Base-by-base conservation (phyloP, 2,113 vertebrate species). In the Addax nasomaculatus region DNA sequence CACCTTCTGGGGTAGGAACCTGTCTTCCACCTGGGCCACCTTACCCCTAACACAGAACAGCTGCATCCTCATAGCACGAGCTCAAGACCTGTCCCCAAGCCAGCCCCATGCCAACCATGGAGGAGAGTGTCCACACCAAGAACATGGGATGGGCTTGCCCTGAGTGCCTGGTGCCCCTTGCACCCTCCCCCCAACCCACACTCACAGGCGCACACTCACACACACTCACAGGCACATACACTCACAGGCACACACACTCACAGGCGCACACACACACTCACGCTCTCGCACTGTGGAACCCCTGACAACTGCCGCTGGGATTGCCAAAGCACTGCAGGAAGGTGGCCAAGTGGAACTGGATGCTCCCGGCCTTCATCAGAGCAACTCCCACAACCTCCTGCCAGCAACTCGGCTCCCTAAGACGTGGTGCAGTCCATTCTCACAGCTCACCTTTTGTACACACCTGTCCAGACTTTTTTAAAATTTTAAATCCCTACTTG, bases 371-470 rank as follows among this genome's bases (percentile, higher is more conserved):
- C 89, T 33, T 19, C 58, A 51, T 60, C 43, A 80, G 27, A 43
- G 29, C 0, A 0, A 7, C n/a, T 10, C 13, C 23, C 23, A 7
- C 0, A 3, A 43, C 90, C 19, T 13, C 9, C 3, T 0, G 7
- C 29, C 62, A 25, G 6, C 30, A 36, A 39, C 12, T 12, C 7
- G 0, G 25, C 8, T 53, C 60, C 12, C 51, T 51, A 83, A 49
- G 13, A 14, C 0, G 1, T 29, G 21, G 17, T 33, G 4, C 51
- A 0, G 5, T 27, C 51, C 43, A 14, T 43, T 19, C 60, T 45
- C 62, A 49, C 3, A 39, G 62, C 8, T 51, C 25, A 12, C 27
- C 33, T 39, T 64, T 89, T 58, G 36, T 12, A 39, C 30, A n/a
- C 33, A n/a, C 27, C 17, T 36, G 29, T 19, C 67, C n/a, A 29